Evolutionary conservation across 2,888 invertebrate genomes (phyloP), one percentile per base, ranked within the genome.

Genomic region (Ditylenchus weischeri): DNA sequence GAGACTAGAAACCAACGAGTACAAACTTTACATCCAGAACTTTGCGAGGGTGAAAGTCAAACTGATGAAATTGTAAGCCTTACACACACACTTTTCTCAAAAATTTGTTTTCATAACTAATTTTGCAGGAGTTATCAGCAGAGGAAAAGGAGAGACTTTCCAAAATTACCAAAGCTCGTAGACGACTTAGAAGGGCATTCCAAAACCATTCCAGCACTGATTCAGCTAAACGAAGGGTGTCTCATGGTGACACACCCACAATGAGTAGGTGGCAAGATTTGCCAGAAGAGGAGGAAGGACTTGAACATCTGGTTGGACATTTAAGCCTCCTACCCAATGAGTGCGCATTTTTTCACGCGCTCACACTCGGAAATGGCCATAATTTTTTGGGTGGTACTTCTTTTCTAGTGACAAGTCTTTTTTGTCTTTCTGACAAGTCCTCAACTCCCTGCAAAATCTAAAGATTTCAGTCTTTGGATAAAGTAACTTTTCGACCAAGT

Each of bases 21-120:
- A 51, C 81, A 81, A 69, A 81, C 81, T 6, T 76, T 78, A 21
- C 65, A 73, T 19, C 77, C 78, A 8, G 75, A 77, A 21, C 74
- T 76, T 43, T 72, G 72, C 35, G 74, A 74, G 47, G 72, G 70
- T 51, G 77, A 75, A 58, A 66, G 75, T 21, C 81, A 81, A 67
- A 79, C 79, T 0, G 80, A 81, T 50, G 68, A 64, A 36, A 36
- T 38, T 47, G 62, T 62, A n/a, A 19, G 2, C 23, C 18, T 58
- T 21, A 18, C 15, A 54, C 11, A 54, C 10, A 18, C 2, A 1
- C 7, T 23, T 15, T 54, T 11, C 29, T 7, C n/a, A 54, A 7
- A 54, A 5, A n/a, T 54, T 54, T 29, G 29, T 29, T 11, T 23
- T 23, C 23, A 36, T 1, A 47, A 29, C 10, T 63, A 63, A 36